Base-by-base conservation (phyloP, 2,113 vertebrate genomes). In the Pelecanus crispus region DNA sequence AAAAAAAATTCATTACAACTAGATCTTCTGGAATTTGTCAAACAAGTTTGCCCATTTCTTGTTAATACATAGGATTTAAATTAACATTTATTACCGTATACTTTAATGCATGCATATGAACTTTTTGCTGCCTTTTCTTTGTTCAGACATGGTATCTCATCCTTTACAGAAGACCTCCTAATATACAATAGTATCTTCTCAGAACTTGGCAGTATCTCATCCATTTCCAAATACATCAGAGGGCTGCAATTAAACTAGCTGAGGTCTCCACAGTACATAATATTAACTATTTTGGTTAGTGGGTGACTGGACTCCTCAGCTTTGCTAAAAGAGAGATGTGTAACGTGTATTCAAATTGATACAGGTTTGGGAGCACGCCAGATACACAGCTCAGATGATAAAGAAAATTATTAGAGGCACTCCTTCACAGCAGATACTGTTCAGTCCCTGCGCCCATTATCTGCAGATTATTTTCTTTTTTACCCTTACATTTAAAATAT, bases 311-410 rank as follows among this genome's bases (percentile, higher is more conserved):
- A n/a, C 19, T 50, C 17, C 47, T 50, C 12, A 50, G 12, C 80
- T 92, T 77, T 86, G 32, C 8, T 55, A 29, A 73, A 83, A 42
- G 6, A 73, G n/a, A 83, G 8, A 20, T 31, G 18, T 14, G 5
- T 29, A 58, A 32, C 0, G 0, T 7, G 0, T 40, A 34, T 28
- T 36, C 32, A 59, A 86, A 66, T 32, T 17, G 17, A 49, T 19
- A 59, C 22, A 25, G 6, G 3, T 55, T 53, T 56, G 56, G 24
- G 9, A 22, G 16, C 8, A 34, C 28, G 29, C 11, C 56, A 72
- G 28, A 74, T 15, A n/a, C 36, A 52, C 7, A 62, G 32, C 59
- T 77, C 42, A 59, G 47, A 71, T 40, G 24, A 40, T 52, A 20
- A 61, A 59, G 9, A 24, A 26, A 75, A 19, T 24, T 2, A 58